Conservation (phyloP, 2,113 vertebrate species). For the Cyanoliseus patagonus region DNA sequence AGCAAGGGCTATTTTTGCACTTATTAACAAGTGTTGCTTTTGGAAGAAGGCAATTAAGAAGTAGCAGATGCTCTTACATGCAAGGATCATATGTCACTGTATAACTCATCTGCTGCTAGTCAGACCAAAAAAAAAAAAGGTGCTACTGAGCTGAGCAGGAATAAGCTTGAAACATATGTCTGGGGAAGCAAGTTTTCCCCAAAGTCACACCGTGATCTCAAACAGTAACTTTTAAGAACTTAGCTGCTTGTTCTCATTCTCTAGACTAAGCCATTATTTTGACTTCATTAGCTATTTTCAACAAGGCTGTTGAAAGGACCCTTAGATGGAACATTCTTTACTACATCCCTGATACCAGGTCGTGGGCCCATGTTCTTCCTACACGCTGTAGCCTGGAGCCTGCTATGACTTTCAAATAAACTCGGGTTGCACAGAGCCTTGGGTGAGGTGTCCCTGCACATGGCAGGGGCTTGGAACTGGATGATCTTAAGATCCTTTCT, state of each 20-base stretch:
- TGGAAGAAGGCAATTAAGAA: not conserved
- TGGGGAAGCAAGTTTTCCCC: not conserved
- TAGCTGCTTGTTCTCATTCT: not conserved
- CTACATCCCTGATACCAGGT: not conserved
- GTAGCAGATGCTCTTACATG: slow-evolving; percentile 11
- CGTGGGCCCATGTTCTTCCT: not conserved
- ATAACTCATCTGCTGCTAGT: slow-evolving; percentile 8
- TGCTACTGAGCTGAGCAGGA: not conserved
- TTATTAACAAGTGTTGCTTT: not conserved
- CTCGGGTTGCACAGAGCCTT: not conserved
- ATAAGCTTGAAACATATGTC: not conserved
- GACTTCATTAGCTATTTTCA: not conserved
- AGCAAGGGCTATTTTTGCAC: not conserved
- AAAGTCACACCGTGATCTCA: not conserved
- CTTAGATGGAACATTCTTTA: not conserved
- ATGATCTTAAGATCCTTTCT: not conserved
- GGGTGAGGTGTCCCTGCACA: not conserved
- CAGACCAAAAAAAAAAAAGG: not conserved
- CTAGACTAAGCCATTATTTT: not conserved
- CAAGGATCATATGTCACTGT: slow-evolving; percentile 23
- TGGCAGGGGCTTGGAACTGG: not conserved
- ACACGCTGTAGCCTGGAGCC: fast-evolving
- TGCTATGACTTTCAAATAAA: not conserved
- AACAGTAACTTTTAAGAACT: not conserved
- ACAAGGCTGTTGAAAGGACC: not conserved